Evolutionary conservation across 1,140 invertebrate species (phyloP).

Genomic region (Heliconius melpomene): DNA sequence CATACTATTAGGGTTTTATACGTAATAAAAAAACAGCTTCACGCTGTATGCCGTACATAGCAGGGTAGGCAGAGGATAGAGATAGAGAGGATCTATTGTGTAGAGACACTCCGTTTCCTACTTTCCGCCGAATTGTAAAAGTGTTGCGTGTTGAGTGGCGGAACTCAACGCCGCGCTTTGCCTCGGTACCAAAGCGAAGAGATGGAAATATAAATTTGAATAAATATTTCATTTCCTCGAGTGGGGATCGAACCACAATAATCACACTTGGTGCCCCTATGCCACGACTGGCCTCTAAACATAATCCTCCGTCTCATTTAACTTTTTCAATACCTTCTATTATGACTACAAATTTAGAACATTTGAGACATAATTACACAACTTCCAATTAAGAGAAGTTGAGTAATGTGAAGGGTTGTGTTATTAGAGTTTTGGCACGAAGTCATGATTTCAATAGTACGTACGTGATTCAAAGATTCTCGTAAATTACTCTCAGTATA

Average conservation of each 20-base stretch:
- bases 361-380: neutral
- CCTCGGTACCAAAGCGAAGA: too few species aligned
- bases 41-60: too few species aligned
- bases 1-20: conserved; percentile 27
- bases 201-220: too few species aligned
- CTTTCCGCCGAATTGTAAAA: too few species aligned
- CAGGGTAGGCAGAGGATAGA: too few species aligned
- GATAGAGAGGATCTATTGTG: too few species aligned
- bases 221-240: too few species aligned
- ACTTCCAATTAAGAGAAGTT: conserved; percentile 3
- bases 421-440: conserved; percentile 12
- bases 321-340: conserved; percentile 27
- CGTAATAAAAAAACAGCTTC: neutral
- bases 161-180: too few species aligned
- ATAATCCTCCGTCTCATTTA: conserved; percentile 26
- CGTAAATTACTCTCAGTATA: neutral
- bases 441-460: neutral
- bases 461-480: neutral
- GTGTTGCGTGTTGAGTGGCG: too few species aligned
- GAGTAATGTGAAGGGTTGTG: neutral
- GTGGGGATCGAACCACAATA: too few species aligned
- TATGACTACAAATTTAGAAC: conserved; percentile 10
- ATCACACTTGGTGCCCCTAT: too few species aligned
- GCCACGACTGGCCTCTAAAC: neutral
- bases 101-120: too few species aligned